These are phyloP conservation scores for Caenorhabditis zanzibari DNA, from an alignment of 2,888 invertebrate genomes.

Conservation along the genomic window DNA sequence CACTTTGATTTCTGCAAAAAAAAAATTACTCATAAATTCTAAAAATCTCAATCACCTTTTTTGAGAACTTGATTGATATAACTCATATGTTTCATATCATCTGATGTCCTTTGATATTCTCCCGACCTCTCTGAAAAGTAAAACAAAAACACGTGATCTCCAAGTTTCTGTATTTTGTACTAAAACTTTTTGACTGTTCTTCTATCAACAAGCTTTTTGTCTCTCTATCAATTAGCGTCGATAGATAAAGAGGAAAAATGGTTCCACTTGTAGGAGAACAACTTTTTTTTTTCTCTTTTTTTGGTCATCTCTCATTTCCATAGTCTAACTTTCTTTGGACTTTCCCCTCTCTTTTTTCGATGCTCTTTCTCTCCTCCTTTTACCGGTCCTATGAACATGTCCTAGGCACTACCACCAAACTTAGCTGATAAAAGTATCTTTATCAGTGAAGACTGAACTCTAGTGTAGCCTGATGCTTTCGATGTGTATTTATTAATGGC, in stretches of 20 bases:
- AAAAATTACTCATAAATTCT: background rate
- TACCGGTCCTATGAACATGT: slow-evolving; percentile 13
- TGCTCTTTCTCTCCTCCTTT: slow-evolving; percentile 9
- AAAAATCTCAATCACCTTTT: background rate
- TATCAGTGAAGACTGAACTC: slow-evolving; percentile 49
- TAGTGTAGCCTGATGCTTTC: slow-evolving; percentile 51
- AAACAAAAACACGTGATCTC: slow-evolving; percentile 11
- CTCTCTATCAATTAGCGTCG: slow-evolving; percentile 21
- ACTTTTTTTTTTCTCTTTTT: slow-evolving; percentile 5
- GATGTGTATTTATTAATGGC: slow-evolving; percentile 37
- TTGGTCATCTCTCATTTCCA: background rate
- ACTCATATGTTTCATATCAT: background rate
- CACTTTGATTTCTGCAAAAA: background rate
- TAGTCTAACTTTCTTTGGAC: slow-evolving; percentile 37
- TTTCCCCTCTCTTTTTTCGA: slow-evolving; percentile 14
- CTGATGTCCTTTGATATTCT: slow-evolving; percentile 1
- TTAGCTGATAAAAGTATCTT: slow-evolving; percentile 7
- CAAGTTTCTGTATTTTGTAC: slow-evolving; percentile 3
- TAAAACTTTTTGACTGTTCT: slow-evolving; percentile 3
- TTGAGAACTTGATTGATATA: background rate
- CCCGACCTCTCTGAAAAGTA: background rate
- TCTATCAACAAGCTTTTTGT: slow-evolving; percentile 33
- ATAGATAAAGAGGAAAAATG: slow-evolving; percentile 22
- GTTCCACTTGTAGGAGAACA: slow-evolving; percentile 33
- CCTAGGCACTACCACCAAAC: background rate